Conservation (phyloP, 35 echinoderm and acorn worm genomes). For the Holothuria glaberrima region DNA sequence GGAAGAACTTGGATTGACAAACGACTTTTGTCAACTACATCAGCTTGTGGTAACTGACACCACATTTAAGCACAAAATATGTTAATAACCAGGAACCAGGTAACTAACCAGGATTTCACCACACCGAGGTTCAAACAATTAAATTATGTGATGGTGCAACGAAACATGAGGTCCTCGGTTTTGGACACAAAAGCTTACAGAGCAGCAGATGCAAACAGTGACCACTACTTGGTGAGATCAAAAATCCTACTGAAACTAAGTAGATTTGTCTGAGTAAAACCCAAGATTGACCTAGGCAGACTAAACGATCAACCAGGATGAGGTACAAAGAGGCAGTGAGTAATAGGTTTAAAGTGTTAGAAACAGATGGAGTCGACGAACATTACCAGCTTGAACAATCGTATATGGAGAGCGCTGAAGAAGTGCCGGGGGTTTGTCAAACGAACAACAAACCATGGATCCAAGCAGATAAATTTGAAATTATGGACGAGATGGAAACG, state of each 20-base stretch:
- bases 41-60: not conserved
- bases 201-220: constrained; percentile 13
- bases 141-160: not conserved
- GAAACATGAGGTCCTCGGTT: not conserved
- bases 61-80: not conserved
- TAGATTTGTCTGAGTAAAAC: too few relatives aligned
- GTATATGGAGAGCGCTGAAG: not conserved
- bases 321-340: too few relatives aligned
- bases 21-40: not conserved
- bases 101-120: not conserved
- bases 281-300: too few relatives aligned
- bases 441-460: constrained; percentile 8
- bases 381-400: not conserved
- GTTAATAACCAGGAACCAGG: too few relatives aligned
- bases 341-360: not conserved
- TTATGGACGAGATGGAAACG: not conserved
- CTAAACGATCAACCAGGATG: too few relatives aligned
- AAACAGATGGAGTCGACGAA: not conserved
- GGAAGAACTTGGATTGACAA: not conserved
- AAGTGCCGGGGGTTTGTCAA: not conserved
- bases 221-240: constrained; percentile 15
- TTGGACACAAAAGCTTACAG: constrained; percentile 30
- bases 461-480: not conserved
- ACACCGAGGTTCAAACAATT: not conserved
- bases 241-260: constrained; percentile 22